phyloP scores from a whole-genome alignment of 2,888 invertebrate species.

The Allygus modestus region DNA sequence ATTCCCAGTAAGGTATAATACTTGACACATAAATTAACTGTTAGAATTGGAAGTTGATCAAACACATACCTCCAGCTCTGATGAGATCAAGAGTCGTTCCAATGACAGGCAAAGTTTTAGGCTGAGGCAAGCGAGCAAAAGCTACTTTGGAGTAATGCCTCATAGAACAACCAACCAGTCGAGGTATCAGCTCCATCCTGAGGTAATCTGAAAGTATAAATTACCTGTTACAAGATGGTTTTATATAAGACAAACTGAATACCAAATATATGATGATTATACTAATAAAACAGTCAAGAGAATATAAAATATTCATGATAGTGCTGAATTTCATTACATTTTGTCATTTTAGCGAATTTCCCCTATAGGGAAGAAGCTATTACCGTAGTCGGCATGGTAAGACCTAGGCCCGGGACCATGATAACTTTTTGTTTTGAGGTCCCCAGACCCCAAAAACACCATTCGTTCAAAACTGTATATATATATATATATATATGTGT shows the following conservation, averaged over 20 bases:
- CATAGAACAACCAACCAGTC: neutral
- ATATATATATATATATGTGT: too few species aligned
- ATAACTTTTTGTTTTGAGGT: too few species aligned
- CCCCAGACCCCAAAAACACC: too few species aligned
- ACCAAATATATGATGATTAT: neutral
- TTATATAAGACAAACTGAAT: slow-evolving; percentile 8
- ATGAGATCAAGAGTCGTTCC: slow-evolving; percentile 74
- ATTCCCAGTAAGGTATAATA: too few species aligned
- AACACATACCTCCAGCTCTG: slow-evolving; percentile 78
- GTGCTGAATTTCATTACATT: neutral
- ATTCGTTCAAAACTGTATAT: too few species aligned
- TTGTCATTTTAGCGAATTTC: too few species aligned
- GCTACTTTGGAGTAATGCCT: slow-evolving; percentile 1
- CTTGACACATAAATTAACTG: too few species aligned
- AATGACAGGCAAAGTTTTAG: slow-evolving; percentile 75
- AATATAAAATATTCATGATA: neutral
- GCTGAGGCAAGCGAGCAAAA: slow-evolving; percentile 73
- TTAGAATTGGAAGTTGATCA: too few species aligned
- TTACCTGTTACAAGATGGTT: neutral
- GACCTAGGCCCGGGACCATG: too few species aligned
- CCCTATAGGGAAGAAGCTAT: too few species aligned
- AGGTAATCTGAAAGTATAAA: neutral
- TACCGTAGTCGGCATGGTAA: too few species aligned
- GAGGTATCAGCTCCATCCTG: neutral
- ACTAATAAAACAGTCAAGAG: neutral